A percentile compares a stretch with the other conserved stretches of the same genome.
Evolutionary conservation across 1,140 invertebrate species (phyloP).

Genomic region (Drosophila seguyi): DNA sequence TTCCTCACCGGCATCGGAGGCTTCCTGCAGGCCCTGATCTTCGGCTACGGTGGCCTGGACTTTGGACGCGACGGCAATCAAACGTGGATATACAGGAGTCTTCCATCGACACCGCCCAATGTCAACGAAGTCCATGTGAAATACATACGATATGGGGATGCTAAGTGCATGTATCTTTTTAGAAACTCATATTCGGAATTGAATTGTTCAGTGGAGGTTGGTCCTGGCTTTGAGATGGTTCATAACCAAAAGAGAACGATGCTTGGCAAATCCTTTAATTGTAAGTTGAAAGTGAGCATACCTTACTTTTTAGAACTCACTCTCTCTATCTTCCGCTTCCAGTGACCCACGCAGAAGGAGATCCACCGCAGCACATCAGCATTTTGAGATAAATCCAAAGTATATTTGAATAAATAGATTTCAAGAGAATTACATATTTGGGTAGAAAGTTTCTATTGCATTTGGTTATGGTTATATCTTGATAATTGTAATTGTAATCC

Average conservation of each 20-base stretch:
- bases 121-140: slow-evolving; percentile 47
- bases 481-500: slow-evolving; percentile 11
- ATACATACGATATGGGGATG: slow-evolving; percentile 38
- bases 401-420: slow-evolving; percentile 52
- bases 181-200: slow-evolving; percentile 8
- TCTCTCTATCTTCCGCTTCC: not conserved
- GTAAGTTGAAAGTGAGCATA: slow-evolving; percentile 9
- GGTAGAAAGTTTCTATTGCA: slow-evolving; percentile 78
- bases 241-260: slow-evolving; percentile 49
- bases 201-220: slow-evolving; percentile 1
- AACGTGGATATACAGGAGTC: slow-evolving; percentile 3
- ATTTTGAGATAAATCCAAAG: slow-evolving; percentile 42
- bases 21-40: slow-evolving; percentile 86
- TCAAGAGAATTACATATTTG: slow-evolving; percentile 80
- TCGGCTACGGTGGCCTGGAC: slow-evolving; percentile 86
- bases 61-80: slow-evolving; percentile 81
- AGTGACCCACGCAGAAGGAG: slow-evolving; percentile 41
- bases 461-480: slow-evolving; percentile 69
- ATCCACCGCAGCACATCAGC: slow-evolving; percentile 36
- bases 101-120: slow-evolving; percentile 32
- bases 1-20: slow-evolving; percentile 88
- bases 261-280: slow-evolving; percentile 36
- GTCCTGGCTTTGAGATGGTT: slow-evolving; percentile 37
- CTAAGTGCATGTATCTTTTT: slow-evolving; percentile 45
- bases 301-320: no score